phyloP scores from a whole-genome alignment of 1,140 invertebrate genomes.

The Chrysomallon squamiferum region DNA sequence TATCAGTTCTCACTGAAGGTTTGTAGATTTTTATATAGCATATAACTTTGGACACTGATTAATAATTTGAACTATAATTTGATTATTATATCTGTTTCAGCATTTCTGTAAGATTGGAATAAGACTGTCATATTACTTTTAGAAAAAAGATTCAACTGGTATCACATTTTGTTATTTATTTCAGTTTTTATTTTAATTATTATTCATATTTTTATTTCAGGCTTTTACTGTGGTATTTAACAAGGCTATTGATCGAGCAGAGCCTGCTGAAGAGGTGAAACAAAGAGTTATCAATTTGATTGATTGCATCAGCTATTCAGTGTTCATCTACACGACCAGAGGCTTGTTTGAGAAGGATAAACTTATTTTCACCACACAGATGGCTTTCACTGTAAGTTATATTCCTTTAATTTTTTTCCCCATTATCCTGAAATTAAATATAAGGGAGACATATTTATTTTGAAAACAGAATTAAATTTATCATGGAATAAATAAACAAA shows the following conservation, averaged over 20 bases:
- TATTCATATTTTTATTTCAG: conserved; percentile 64
- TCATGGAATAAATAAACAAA: not conserved
- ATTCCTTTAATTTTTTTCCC: no score
- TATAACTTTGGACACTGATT: no score
- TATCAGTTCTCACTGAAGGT: conserved; percentile 97
- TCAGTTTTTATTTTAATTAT: not conserved
- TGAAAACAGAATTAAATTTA: no score
- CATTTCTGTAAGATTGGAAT: no score
- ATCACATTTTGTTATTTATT: no score
- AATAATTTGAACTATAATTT: no score
- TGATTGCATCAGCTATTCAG: conserved; percentile 92
- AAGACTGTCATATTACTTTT: no score
- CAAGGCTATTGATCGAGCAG: conserved; percentile 89
- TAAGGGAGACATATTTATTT: no score
- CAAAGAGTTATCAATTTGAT: conserved; percentile 87
- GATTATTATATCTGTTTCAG: no score
- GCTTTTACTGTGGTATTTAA: conserved; percentile 97
- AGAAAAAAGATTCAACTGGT: no score
- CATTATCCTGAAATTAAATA: no score
- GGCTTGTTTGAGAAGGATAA: conserved; percentile 97
- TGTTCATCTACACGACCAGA: conserved; percentile 92
- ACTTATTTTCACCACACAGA: conserved; percentile 95
- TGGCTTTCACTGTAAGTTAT: conserved; percentile 76
- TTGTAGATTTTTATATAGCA: conserved; percentile 43
- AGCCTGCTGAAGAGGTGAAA: conserved; percentile 78